Percentiles rank a stretch among this genome's conserved stretches.
Conservation (phyloP, 2,888 invertebrate species). For the Dioctria linearis region DNA sequence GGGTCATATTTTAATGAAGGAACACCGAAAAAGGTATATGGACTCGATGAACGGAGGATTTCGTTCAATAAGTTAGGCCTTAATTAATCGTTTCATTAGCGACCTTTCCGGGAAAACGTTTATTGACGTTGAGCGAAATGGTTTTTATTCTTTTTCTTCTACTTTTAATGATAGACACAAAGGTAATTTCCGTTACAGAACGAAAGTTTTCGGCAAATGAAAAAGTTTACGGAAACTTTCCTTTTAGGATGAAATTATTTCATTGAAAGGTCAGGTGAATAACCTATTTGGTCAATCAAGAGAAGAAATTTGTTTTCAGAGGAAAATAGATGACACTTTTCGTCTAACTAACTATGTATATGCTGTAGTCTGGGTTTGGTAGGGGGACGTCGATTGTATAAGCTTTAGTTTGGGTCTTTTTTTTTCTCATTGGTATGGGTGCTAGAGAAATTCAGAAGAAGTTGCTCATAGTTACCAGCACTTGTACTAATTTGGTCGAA, state of each 20-base stretch:
- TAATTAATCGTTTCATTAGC: constrained; percentile 34
- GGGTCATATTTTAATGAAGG: constrained; percentile 28
- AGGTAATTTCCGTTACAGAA: neutral
- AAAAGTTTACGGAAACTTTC: constrained; percentile 29
- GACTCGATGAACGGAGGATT: too few relatives aligned
- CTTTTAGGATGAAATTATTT: constrained; percentile 22
- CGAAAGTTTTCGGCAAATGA: neutral
- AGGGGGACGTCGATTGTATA: too few relatives aligned
- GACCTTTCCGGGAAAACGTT: constrained; percentile 12
- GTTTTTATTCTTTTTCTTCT: neutral
- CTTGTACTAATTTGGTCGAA: too few relatives aligned
- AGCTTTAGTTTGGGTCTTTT: too few relatives aligned
- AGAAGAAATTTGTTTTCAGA: neutral
- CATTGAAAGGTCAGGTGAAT: neutral
- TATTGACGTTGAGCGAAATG: neutral
- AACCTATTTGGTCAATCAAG: constrained; percentile 23
- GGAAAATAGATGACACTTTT: neutral
- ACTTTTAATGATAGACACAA: neutral
- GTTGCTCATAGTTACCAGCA: too few relatives aligned
- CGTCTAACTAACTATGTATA: too few relatives aligned
- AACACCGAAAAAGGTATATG: too few relatives aligned
- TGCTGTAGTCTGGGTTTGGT: too few relatives aligned
- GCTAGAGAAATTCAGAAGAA: too few relatives aligned
- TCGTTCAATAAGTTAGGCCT: constrained; percentile 13
- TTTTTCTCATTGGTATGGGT: too few relatives aligned